Base-by-base conservation (phyloP, 2,888 invertebrate species). In the Lysandra bellargus region DNA sequence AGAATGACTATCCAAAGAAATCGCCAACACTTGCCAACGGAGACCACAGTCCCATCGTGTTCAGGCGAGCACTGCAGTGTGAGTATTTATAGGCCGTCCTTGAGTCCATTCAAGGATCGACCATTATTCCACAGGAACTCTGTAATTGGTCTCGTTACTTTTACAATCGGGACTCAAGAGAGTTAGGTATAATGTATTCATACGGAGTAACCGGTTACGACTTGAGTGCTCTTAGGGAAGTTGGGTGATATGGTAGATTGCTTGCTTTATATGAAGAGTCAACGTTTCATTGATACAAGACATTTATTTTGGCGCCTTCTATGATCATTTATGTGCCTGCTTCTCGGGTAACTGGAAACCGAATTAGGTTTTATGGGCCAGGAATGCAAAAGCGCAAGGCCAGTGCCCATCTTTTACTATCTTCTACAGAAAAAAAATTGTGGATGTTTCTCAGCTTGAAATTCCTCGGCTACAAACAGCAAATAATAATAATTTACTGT, bases 1-100 rank as follows among this genome's bases (percentile, higher is more conserved):
- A 82, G 1, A 69, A 69, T 5, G 33, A 37, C 64, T 30, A 12
- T 33, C 69, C 33, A 14, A 69, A 69, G 78, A 88, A 87, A 80
- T 82, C 86, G 53, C 85, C 81, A 79, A 86, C 83, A 78, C 88
- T 89, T 80, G 81, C 85, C 17, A 92, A 93, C 84, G 93, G 92
- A 78, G 91, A 91, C 1, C 84, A 79, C 80, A 94, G 93, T 83
- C 94, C 94, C 57, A 88, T 95, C n/a, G 83, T 92, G 37, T 95
- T 87, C 82, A 86, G 95, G 82, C 89, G 92, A 85, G 91, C 92
- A 49, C 75, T 92, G 64, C 92, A 93, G 89, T 91, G 94, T 94
- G 89, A 90, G 92, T 75, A 44, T 57, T 72, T 49, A 33, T 33
- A 69, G 69, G 33, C 69, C 69, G 69, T 69, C 69, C 69, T 69